phyloP scores from a whole-genome alignment of 2,888 invertebrate species.

The Gortyna flavago region DNA sequence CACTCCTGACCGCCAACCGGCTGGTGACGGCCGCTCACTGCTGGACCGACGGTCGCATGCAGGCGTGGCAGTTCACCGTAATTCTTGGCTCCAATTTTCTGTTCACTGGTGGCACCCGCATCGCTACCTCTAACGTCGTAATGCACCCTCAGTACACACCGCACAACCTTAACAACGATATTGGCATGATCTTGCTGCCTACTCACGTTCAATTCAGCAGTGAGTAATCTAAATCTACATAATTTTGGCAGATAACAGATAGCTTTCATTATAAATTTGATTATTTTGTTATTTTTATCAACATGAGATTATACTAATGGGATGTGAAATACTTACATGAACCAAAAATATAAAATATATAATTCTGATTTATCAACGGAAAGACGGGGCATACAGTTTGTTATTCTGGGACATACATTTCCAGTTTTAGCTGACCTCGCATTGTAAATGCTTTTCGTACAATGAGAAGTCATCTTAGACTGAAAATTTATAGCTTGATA shows the following conservation, averaged over 20 bases:
- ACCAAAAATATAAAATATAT: background rate
- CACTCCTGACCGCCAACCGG: slow-evolving; percentile 70
- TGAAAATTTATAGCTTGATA: no score
- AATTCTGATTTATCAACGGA: no score
- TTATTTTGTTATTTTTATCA: background rate
- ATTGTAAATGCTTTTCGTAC: no score
- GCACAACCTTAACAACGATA: slow-evolving; percentile 70
- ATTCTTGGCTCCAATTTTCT: slow-evolving; percentile 76
- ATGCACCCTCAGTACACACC: slow-evolving; percentile 74
- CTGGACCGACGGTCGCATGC: slow-evolving; percentile 75
- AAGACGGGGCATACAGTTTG: background rate
- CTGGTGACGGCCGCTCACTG: slow-evolving; percentile 81
- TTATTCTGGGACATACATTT: no score
- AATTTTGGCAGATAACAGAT: background rate
- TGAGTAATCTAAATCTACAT: slow-evolving; percentile 62
- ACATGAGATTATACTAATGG: background rate
- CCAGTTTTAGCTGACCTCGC: no score
- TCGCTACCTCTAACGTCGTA: slow-evolving; percentile 70
- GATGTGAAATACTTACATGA: background rate
- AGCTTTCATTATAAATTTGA: background rate
- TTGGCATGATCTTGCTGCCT: slow-evolving; percentile 77
- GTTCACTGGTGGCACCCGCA: slow-evolving; percentile 75
- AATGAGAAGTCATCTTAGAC: no score
- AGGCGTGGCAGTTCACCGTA: slow-evolving; percentile 73
- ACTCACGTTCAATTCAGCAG: slow-evolving; percentile 63